A percentile compares a stretch with the other conserved stretches of the same genome.
These are phyloP conservation scores for Folsomia manolachei DNA, from an alignment of 2,888 invertebrate genomes.

Conservation along the genomic window DNA sequence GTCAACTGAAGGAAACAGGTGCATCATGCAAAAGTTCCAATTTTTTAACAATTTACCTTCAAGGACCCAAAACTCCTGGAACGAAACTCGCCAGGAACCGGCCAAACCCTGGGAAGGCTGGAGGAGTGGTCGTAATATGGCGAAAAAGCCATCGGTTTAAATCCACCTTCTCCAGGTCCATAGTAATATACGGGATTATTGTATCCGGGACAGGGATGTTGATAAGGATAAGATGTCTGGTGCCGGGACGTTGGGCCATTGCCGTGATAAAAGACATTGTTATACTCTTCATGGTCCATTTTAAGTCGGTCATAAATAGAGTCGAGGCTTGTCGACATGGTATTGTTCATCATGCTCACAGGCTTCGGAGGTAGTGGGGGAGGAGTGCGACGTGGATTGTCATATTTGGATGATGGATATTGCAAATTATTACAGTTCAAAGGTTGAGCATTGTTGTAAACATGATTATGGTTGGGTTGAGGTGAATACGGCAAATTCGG, in stretches of 20 bases:
- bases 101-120: background rate
- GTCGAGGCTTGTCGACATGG: conserved; percentile 44
- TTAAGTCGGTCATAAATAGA: conserved; percentile 49
- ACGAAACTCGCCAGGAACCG: conserved; percentile 28
- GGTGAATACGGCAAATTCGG: too few species aligned
- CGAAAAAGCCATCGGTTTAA: background rate
- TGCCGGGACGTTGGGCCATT: background rate
- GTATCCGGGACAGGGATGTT: background rate
- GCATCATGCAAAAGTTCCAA: background rate
- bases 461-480: too few species aligned
- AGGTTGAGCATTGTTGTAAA: background rate
- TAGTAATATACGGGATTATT: conserved; percentile 1
- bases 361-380: background rate
- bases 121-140: background rate
- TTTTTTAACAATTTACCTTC: conserved; percentile 45
- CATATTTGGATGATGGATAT: background rate
- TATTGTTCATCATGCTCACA: background rate
- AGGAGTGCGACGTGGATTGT: background rate
- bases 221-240: background rate
- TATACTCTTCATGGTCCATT: background rate
- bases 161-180: background rate
- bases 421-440: background rate
- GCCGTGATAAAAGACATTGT: background rate
- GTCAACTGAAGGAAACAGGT: background rate
- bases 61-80: conserved; percentile 45